A percentile compares a stretch with the other conserved stretches of the same genome.
phyloP scores from a whole-genome alignment of 2,113 vertebrate genomes.

The Ammodytes dubius region DNA sequence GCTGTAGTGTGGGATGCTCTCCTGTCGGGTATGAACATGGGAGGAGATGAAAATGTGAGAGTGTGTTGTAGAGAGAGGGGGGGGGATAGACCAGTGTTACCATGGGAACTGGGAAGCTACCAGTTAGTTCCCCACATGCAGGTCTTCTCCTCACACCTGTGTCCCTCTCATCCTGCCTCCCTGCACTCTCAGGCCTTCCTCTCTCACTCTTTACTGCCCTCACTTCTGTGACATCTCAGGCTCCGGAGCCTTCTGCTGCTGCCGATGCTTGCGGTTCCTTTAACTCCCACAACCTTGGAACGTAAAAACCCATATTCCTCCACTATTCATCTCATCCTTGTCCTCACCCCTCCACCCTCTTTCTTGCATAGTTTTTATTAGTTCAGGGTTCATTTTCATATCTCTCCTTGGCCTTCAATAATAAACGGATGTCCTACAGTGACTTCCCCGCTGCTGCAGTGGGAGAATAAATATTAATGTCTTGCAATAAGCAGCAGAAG shows the following conservation, averaged over 20 bases:
- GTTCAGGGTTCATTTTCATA: constrained; percentile 52
- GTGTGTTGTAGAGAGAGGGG: neutral
- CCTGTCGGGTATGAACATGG: constrained; percentile 57
- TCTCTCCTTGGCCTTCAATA: constrained; percentile 42
- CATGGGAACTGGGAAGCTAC: constrained; percentile 83
- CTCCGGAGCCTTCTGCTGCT: constrained; percentile 16
- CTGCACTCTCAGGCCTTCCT: constrained; percentile 17
- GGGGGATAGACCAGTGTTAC: constrained; percentile 70
- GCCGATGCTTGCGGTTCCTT: neutral
- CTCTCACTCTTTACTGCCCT: constrained; percentile 43
- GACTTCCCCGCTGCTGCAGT: constrained; percentile 24
- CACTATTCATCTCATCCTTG: neutral
- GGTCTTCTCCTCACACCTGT: constrained; percentile 56
- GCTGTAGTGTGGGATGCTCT: constrained; percentile 38
- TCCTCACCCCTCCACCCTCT: neutral
- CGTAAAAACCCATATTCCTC: neutral
- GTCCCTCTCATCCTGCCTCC: neutral
- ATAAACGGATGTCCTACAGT: constrained; percentile 29
- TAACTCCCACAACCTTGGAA: neutral
- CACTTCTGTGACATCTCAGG: constrained; percentile 34
- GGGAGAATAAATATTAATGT: constrained; percentile 17
- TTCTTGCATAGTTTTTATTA: constrained; percentile 37
- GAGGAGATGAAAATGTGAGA: constrained; percentile 30
- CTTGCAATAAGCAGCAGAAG: constrained; percentile 1
- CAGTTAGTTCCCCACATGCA: constrained; percentile 63